Base-by-base conservation (phyloP, 2,113 vertebrate species). In the Butorides virescens region DNA sequence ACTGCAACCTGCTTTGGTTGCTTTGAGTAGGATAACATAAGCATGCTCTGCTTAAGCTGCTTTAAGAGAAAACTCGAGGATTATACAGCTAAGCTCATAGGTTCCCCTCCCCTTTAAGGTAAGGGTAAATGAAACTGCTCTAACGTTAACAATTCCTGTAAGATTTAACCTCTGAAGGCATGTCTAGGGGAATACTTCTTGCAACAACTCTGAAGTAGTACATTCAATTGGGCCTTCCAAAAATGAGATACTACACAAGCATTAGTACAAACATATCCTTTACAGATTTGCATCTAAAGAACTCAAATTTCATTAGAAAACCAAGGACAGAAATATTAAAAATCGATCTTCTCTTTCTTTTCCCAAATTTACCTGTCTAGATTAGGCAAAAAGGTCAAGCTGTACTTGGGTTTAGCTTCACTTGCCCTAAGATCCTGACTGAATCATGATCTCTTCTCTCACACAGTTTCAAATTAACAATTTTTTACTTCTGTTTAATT, bases 11-110 rank as follows among this genome's bases (percentile, higher is more conserved):
- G 79, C 91, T 81, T 88, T 90, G 55, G 67, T 96, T 95, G 95
- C 80, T 97, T 94, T 50, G 46, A 94, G 88, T 71, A 77, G 86
- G 76, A 91, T 95, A 97, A 96, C 95, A 88, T 83, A 97, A 96
- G 82, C 53, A 76, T 66, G 62, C 65, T 95, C 46, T 44, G 13
- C 91, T 92, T 92, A 90, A 95, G 37, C 11, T 82, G 25, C 46
- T 55, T 22, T 56, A 68, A 37, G 3, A 79, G 37, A 92, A 95
- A 96, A 97, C 39, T 53, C 26, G 10, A 87, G 26, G 39, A 87
- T 49, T 63, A 14, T n/a, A 92, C 7, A 71, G 16, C 47, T 71
- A 91, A 19, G 7, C 25, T 88, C 34, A 42, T 47, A 88, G 36
- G 39, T 30, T 5, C 3, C 23, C 22, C 3, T 61, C 18, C 18